Base-by-base conservation (phyloP, 2,888 invertebrate genomes). In the Macrophya alboannulata region DNA sequence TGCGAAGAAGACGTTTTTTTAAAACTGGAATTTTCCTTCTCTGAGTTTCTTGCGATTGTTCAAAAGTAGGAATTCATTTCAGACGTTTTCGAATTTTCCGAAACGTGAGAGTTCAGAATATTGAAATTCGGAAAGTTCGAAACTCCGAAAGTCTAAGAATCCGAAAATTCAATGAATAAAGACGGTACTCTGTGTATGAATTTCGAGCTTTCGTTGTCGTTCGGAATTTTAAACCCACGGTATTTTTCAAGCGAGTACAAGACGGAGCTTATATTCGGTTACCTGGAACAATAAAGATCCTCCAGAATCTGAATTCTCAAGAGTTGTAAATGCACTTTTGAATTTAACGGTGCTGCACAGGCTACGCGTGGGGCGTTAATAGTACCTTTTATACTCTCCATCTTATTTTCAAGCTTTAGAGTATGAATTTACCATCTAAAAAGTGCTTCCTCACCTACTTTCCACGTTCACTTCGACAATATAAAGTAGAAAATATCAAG, bases 401-500 rank as follows among this genome's bases (percentile, higher is more conserved):
- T n/a, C 21, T 37, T 68, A 68, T 37, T 12, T 68, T 8, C 37
- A 25, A 8, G 17, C 37, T 68, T 68, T 17, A 37, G 15, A 37
- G 17, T 87, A 84, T 76, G 79, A 55, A 55, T n/a, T 79, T 40
- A n/a, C 37, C 37, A 31, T 48, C 21, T 25, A 84, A 79, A 84
- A 82, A 83, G 84, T 86, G 48, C 65, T 84, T 45, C 45, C 83
- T 83, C 84, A 72, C 40, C 72, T 86, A 84, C 72, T 43, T 84
- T 65, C 62, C 12, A 17, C 45, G 48, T 21, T 25, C 51, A 43
- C 15, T 71, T 48, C 65, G 25, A 65, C 4, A 48, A 1, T 68
- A 17, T 17, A 15, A 4, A 10, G 1, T 37, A 10, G 4, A 25
- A 1, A 25, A 55, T 15, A 55, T 17, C 55, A 10, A 55, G 15